Evolutionary conservation across 2,888 invertebrate species (phyloP).

Genomic region (Mesorhabditis sp.): DNA sequence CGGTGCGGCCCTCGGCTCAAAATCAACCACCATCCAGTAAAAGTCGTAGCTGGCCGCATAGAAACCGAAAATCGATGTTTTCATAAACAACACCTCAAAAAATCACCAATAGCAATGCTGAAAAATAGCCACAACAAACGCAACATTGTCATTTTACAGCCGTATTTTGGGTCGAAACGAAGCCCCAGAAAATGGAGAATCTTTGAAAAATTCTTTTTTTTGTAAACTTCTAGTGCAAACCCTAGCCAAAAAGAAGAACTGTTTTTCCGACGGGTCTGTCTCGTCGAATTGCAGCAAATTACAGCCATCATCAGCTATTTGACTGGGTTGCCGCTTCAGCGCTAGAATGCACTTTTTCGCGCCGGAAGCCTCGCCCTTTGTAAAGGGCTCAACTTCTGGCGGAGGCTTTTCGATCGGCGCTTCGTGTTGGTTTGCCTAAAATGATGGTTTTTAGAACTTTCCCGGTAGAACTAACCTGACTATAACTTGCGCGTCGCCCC

Average conservation of each 20-base stretch:
- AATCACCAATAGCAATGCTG: background rate
- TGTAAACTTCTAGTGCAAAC: no score
- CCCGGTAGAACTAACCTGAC: no score
- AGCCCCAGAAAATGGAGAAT: background rate
- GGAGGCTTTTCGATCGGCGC: no score
- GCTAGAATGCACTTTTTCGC: no score
- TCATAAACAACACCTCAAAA: background rate
- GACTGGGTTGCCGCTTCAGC: background rate
- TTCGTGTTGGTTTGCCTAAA: no score
- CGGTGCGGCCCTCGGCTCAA: no score
- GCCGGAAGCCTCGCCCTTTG: no score
- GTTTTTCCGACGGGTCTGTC: background rate
- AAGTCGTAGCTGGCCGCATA: background rate
- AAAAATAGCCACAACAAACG: slow-evolving; percentile 1
- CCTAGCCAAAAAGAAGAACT: background rate
- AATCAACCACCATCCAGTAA: no score
- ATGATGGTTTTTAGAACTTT: no score
- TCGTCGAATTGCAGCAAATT: background rate
- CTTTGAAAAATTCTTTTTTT: background rate
- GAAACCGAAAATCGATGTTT: background rate
- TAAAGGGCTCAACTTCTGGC: no score
- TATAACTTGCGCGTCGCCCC: no score
- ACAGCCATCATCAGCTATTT: background rate
- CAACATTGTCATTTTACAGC: background rate
- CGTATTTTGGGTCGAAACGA: slow-evolving; percentile 2